phyloP scores from a whole-genome alignment of 2,113 vertebrate species.

The Larimichthys crocea region DNA sequence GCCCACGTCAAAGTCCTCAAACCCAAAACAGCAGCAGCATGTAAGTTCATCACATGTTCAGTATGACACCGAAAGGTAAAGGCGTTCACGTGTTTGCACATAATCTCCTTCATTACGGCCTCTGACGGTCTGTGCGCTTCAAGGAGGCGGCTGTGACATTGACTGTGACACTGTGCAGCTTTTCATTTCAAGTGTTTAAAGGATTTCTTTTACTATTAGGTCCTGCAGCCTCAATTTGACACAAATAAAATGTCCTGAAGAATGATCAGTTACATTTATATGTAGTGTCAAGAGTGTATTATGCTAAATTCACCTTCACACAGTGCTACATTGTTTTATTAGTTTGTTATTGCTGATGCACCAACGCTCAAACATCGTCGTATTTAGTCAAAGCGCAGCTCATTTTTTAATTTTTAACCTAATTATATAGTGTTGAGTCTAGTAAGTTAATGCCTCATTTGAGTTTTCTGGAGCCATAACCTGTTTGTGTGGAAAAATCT shows the following conservation, averaged over 20 bases:
- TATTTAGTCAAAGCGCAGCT: not conserved
- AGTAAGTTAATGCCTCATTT: not conserved
- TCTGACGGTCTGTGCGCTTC: too few species aligned
- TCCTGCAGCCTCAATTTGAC: not conserved
- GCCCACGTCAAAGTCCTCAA: slow-evolving; percentile 87
- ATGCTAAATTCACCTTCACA: not conserved
- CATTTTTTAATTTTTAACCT: not conserved
- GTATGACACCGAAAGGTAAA: too few species aligned
- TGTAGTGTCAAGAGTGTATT: not conserved
- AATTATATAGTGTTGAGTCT: not conserved
- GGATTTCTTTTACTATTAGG: too few species aligned
- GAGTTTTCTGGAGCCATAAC: not conserved
- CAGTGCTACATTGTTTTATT: not conserved
- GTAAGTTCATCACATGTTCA: slow-evolving; percentile 70
- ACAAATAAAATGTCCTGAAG: too few species aligned
- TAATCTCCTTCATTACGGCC: not conserved
- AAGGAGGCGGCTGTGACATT: slow-evolving; percentile 28
- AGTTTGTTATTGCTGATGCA: not conserved
- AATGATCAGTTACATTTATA: fast-evolving
- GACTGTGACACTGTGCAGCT: not conserved
- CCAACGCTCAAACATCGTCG: not conserved
- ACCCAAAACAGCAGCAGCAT: slow-evolving; percentile 79
- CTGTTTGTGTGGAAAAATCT: not conserved
- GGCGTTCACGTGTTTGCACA: not conserved
- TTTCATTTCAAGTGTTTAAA: not conserved